These are phyloP conservation scores for Sitobion miscanthi DNA, from an alignment of 1,140 invertebrate genomes.

Conservation along the genomic window DNA sequence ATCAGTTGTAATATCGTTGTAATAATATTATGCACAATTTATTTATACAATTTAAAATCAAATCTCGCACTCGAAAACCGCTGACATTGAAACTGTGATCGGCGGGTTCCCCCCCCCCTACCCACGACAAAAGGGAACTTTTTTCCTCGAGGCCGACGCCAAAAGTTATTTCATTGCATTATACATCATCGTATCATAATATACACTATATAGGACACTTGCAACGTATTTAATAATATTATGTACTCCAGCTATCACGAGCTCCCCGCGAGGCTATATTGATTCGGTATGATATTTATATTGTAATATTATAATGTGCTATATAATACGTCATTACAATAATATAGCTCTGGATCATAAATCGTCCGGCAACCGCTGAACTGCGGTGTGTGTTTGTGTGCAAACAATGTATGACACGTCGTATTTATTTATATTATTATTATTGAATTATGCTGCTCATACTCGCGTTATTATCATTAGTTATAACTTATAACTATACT, in stretches of 20 bases:
- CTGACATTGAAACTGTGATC: background rate
- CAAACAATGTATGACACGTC: background rate
- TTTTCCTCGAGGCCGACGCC: background rate
- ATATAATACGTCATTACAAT: background rate
- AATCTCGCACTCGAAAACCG: background rate
- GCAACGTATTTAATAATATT: background rate
- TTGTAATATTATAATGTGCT: background rate
- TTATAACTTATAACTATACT: background rate
- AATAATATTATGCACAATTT: background rate
- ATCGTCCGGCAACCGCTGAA: background rate
- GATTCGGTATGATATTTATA: conserved; percentile 5
- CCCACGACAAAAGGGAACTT: background rate
- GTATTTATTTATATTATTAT: background rate
- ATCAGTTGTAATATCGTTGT: background rate
- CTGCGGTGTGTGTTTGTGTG: background rate
- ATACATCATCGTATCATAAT: background rate
- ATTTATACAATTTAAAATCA: background rate
- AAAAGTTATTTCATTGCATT: background rate
- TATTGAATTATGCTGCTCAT: background rate
- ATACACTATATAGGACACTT: background rate
- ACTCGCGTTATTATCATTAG: background rate
- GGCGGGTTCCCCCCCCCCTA: background rate
- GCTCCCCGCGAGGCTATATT: background rate
- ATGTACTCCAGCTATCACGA: background rate
- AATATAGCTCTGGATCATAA: background rate